Evolutionary conservation across 53 echinoderm and acorn worm species (phyloP), one percentile per base, ranked within the genome.

Genomic region (Apostichopus leukothele): DNA sequence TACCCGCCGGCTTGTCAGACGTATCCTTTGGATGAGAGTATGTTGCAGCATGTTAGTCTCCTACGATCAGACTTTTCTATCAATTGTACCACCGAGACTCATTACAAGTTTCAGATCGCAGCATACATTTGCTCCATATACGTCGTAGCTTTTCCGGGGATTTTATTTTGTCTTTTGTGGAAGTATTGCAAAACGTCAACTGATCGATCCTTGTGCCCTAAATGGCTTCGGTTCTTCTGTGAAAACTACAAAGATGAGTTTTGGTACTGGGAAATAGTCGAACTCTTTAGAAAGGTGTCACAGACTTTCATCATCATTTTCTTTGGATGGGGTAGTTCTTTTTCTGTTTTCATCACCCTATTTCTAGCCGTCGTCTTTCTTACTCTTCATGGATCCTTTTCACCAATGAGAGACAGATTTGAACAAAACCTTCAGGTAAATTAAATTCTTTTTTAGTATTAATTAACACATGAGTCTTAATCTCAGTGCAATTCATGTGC

Each of bases 61-160:
- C 67, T 92, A 14, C 73, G 92, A 75, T 89, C 89, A 10, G 92
- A 94, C 27, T 94, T 88, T 86, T 89, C 92, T n/a, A 89, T 92
- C 22, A 60, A 83, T 53, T 94, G 94, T 79, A 61, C 78, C 39
- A 75, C 74, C 0, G 4, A 71, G 18, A n/a, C 26, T 4, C 87
- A 87, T 75, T 53, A 11, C 9, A 74, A 53, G 9, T 87, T 25
- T 21, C 52, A 87, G 26, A 22, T 74, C 3, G 87, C 87, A 5
- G 74, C 87, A 3, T 87, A 87, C 12, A 25, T 87, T 20, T 68
- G 71, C 5, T 50, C 75, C 4, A 14, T 75, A 12, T 87, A 87
- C 23, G 51, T 73, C 22, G 5, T 87, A 6, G 74, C 19, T 9
- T 87, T 87, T 54, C 87, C 87, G 0, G 53, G 19, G 1, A 20